These are phyloP conservation scores for Rhynchotus rufescens DNA, from an alignment of 2,797 vertebrate species.

Conservation along the genomic window DNA sequence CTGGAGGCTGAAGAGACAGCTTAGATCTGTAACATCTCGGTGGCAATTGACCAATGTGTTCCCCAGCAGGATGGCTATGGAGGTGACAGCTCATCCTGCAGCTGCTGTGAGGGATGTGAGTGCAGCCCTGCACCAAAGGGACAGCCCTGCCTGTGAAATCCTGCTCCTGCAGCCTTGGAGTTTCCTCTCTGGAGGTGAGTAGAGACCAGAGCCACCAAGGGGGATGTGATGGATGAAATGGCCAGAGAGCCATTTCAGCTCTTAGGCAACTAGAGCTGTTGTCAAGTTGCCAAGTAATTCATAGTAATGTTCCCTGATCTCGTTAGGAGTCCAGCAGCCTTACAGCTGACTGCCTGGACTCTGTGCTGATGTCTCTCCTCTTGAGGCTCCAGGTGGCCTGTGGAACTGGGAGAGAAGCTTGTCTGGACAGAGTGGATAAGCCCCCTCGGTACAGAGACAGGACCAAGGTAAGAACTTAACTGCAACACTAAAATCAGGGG, in stretches of 20 bases:
- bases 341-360: no score
- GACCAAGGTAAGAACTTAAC: not conserved
- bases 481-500: not conserved
- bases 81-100: not conserved
- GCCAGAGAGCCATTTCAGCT: no score
- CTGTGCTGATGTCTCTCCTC: no score
- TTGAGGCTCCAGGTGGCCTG: not conserved
- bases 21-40: not conserved
- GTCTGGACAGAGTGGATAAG: not conserved
- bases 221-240: no score
- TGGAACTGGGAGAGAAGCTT: not conserved
- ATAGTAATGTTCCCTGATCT: no score
- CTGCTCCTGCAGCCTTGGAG: not conserved
- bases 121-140: not conserved
- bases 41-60: not conserved
- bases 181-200: not conserved
- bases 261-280: no score
- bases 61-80: accelerated
- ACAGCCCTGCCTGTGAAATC: not conserved
- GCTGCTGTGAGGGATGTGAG: no score
- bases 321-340: no score
- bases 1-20: not conserved
- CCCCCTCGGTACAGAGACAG: accelerated
- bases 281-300: no score
- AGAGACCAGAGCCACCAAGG: not conserved